Evolutionary conservation across 2,888 invertebrate genomes (phyloP), one percentile per base, ranked within the genome.

Genomic region (Spodoptera exigua): DNA sequence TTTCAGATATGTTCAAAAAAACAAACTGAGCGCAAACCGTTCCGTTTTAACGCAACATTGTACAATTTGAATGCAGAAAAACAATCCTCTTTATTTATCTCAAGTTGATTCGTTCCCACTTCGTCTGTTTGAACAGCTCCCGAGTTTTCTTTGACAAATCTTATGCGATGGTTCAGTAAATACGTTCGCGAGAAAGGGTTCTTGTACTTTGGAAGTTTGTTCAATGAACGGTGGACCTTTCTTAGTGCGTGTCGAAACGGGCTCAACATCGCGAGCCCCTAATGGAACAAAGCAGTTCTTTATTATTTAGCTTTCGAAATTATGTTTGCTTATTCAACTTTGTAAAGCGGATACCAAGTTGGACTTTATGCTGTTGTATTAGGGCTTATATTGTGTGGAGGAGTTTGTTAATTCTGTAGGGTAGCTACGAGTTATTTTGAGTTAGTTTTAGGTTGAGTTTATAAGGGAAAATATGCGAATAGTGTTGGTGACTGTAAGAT

Each of bases 81-180:
- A 82, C 76, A 82, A 77, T 76, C 58, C 56, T 54, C 62, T 80
- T 73, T 71, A 66, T 79, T 72, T 72, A 70, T 66, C 52, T 64
- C 66, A 64, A 76, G 76, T 80, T 76, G 76, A 78, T 77, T 79
- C 64, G 77, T 49, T 64, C 81, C 70, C 71, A 70, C 74, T 61
- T 76, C 70, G 67, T 69, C 76, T 86, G 76, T 85, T 87, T 87
- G 84, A 69, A 62, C 67, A 72, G 74, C 65, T 65, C 77, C 68
- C 70, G 76, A 80, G 78, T 81, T 80, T 84, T 88, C 89, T 89
- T 89, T 89, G 88, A 88, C 84, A 87, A 87, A 86, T 88, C 85
- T 83, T 76, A 76, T 81, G 78, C 83, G 82, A 86, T 80, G 78
- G 75, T 70, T 84, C 76, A 69, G 84, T 79, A 87, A 89, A 89